Base-by-base conservation (phyloP, 2,113 vertebrate genomes). In the Syngnathoides biaculeatus region DNA sequence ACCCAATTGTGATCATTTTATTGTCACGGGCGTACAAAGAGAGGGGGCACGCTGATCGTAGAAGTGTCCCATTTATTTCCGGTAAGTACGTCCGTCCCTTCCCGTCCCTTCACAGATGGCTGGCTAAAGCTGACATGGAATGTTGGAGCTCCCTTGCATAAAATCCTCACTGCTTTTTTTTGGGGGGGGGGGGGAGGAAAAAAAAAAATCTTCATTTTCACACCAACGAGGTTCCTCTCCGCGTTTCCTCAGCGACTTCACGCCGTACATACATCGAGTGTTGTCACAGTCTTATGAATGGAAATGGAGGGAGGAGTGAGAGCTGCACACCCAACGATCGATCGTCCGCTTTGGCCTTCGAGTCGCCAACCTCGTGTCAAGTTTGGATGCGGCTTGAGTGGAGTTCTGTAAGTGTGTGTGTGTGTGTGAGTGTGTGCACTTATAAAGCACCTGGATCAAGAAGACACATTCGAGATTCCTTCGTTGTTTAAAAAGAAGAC, bases 31-130 rank as follows among this genome's bases (percentile, higher is more conserved):
- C 15, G 22, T n/a, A 24, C n/a, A 17, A 2, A 61, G 20, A 43
- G 26, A 10, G 14, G 17, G 35, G 19, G 50, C 20, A 15, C 26
- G 17, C 50, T 93, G 93, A 93, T 92, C 92, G 94, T 92, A 95
- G 93, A 97, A 95, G 88, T 93, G 93, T 95, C 94, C 88, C 92
- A 93, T 98, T 99, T 98, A 98, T 99, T 98, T 93, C 94, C 94
- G 89, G 95, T 93, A 89, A 89, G 95, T 93, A 90, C 87, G 95
- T 91, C 92, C 91, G 93, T 94, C n/a, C n/a, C n/a, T n/a, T n/a
- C n/a, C 95, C 94, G 93, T 94, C 95, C 95, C 92, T 94, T 94
- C 92, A 94, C 92, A 93, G 91, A 82, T 78, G 84, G 93, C 93
- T 94, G 92, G 93, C 92, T 92, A 93, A 92, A 94, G 92, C 95